Conservation (phyloP, 2,797 vertebrate genomes). For the Tinamus major region DNA sequence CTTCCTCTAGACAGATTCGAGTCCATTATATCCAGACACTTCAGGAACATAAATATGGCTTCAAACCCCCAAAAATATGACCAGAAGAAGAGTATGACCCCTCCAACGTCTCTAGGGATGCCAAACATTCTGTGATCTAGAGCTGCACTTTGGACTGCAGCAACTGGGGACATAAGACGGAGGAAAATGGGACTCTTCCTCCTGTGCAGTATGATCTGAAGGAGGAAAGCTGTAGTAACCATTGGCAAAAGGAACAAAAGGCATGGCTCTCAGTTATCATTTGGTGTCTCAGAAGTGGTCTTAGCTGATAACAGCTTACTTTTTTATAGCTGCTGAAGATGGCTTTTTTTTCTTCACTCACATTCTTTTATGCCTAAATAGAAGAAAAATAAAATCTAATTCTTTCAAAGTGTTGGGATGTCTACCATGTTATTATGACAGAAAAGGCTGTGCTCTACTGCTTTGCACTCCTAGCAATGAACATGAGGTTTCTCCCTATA, state of each 20-base stretch:
- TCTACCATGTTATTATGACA: not conserved
- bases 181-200: not conserved
- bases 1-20: fast-evolving
- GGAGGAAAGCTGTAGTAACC: not conserved
- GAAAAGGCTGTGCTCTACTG: not conserved
- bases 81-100: not conserved
- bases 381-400: not conserved
- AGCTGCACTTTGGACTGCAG: not conserved
- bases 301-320: not conserved
- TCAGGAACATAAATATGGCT: not conserved
- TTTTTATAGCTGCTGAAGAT: not conserved
- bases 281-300: not conserved
- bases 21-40: not conserved
- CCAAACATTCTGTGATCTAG: not conserved
- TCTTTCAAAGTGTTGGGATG: not conserved
- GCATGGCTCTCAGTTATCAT: not conserved
- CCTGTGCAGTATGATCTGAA: not conserved
- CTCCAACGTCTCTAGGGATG: not conserved
- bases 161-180: not conserved
- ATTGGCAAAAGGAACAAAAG: not conserved
- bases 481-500: not conserved
- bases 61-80: not conserved
- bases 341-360: not conserved
- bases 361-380: not conserved
- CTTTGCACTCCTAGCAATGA: not conserved